Conservation (phyloP, 2,113 vertebrate genomes). For the Argyrosomus japonicus region DNA sequence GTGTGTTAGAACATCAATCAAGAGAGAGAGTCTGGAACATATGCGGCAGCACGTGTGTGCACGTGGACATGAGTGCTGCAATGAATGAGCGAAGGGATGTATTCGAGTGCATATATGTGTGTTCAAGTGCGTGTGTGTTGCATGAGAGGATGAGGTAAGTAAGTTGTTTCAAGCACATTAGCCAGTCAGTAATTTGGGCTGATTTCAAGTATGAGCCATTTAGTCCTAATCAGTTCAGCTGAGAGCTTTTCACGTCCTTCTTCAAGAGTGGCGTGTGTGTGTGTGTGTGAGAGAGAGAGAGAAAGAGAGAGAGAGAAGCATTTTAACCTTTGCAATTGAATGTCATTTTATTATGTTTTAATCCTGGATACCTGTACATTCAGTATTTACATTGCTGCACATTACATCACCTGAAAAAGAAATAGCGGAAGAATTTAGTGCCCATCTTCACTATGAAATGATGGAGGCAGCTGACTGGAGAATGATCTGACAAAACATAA, state of each 20-base stretch:
- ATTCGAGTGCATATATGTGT: conserved; percentile 34
- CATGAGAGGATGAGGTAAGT: conserved; percentile 54
- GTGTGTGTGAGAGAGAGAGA: background rate
- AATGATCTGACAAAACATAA: conserved; percentile 49
- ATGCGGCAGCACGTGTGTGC: conserved; percentile 17
- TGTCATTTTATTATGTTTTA: background rate
- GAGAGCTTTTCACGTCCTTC: conserved; percentile 64
- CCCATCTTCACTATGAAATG: conserved; percentile 11
- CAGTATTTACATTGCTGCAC: background rate
- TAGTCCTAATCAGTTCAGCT: conserved; percentile 70
- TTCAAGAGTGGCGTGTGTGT: conserved; percentile 17
- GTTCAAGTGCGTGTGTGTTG: conserved; percentile 40
- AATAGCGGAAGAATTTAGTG: background rate
- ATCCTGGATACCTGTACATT: background rate
- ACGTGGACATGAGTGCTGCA: background rate
- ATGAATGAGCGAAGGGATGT: conserved; percentile 2
- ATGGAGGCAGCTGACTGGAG: conserved; percentile 37
- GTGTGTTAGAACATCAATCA: conserved; percentile 17
- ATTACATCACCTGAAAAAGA: conserved; percentile 1
- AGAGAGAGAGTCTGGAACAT: background rate
- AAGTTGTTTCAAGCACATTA: conserved; percentile 67
- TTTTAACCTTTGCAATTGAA: background rate
- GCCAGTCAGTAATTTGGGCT: conserved; percentile 65
- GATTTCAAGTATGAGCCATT: conserved; percentile 71
- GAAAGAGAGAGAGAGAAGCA: background rate